Base-by-base conservation (phyloP, 2,888 invertebrate genomes). In the Neuroscelio doddi region DNA sequence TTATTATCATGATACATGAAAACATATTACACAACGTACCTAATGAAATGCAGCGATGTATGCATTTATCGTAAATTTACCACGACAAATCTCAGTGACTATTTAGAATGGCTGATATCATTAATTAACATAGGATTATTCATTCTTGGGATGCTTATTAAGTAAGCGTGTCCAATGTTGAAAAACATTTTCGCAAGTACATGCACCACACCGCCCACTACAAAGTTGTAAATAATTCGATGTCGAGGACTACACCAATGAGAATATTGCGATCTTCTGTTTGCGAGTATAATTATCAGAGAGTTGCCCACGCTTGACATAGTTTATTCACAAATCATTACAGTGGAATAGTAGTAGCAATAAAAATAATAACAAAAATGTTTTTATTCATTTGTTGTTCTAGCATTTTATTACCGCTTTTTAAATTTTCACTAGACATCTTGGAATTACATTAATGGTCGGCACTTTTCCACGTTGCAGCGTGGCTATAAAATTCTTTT, bases 1-100 rank as follows among this genome's bases (percentile, higher is more conserved):
- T 57, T 64, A 57, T 57, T 64, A 57, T 53, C 52, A 57, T 47
- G 63, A 57, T 63, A 56, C 63, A 57, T 57, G 56, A 51, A 64
- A 64, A 57, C 32, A 38, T 32, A 39, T 64, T 64, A 49, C 56
- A 46, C 32, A 63, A 63, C 24, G 24, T 15, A 17, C 34, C 14
- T 15, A 16, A 49, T 49, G 38, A 51, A 50, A 50, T 32, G 46
- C 44, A 47, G 29, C 42, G 44, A 50, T 21, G 55, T 36, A 30
- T 55, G 30, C 49, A 30, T 10, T 30, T 39, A 30, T 46, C 55
- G 55, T 55, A 46, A 62, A 62, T 45, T 55, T 17, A 36, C 45
- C 32, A 50, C 49, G 44, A 55, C 62, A 62, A 62, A 62, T 62
- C 49, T 10, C 16, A 17, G 30, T 26, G 50, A 41, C 36, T 27